Base-by-base conservation (phyloP, 2,797 vertebrate species). In the Chaunax sp. region DNA sequence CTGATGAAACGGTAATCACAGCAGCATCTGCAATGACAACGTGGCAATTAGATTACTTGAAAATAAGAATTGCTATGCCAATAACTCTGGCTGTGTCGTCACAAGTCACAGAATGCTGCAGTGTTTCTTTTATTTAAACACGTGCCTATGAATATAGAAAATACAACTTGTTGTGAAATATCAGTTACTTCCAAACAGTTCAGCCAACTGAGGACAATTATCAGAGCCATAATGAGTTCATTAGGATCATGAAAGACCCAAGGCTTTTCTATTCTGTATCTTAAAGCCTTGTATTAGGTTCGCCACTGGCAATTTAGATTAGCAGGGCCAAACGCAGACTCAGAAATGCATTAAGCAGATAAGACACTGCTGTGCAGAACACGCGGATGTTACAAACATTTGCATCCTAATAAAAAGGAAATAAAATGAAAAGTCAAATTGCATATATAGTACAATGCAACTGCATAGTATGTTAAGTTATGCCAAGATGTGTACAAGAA, bases 221-320 rank as follows among this genome's bases (percentile, higher is more conserved):
- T 87, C 79, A 83, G 68, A 79, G 53, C 80, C 82, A 85, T 90
- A 92, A 91, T 88, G 87, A 91, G 69, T 84, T 87, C 86, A 91
- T 91, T 90, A 87, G 67, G 78, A 90, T 89, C 89, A 89, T 86
- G 75, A 87, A 90, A 85, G 54, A 69, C 85, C 83, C 68, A 52
- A 40, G 69, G 75, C 79, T 80, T 85, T 78, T 85, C 79, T 72
- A 73, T 77, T 87, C 77, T 57, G 69, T 80, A 81, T 90, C 78
- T 85, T 87, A 84, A 86, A 89, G 69, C 68, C 72, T 75, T 85
- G 59, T 76, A 78, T 87, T 83, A 81, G 74, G 55, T 81, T 72
- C 69, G 69, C 51, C 67, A 59, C 74, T 47, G 58, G 80, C 69
- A 84, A 88, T 91, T 90, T 85, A 85, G 79, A 90, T 90, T 89